Evolutionary conservation across 2,113 vertebrate species (phyloP), one percentile per base, ranked within the genome.

Genomic region (Ovis canadensis): DNA sequence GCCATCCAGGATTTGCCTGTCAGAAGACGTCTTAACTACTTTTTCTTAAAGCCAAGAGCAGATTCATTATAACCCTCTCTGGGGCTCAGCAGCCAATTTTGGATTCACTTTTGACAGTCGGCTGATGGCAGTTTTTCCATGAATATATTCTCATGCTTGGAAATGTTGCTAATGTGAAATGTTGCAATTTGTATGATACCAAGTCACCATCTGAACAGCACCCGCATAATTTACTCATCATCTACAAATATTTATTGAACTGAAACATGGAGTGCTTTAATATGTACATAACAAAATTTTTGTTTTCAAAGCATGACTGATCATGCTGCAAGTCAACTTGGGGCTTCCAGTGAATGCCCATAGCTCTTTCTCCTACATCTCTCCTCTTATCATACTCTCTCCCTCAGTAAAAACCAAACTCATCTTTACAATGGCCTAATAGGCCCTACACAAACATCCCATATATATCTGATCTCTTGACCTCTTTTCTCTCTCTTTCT

Each of bases 231-330:
- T 91, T 78, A 77, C n/a, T 97, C 36, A 77, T 82, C 50, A 92
- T 71, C 78, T 54, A 85, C 81, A 97, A 96, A 90, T 92, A 92
- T 88, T 90, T 87, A 94, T n/a, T 97, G 90, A 90, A 96, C 64
- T 93, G 88, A 89, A 80, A 48, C 5, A 36, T 8, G 54, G 71
- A 94, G 27, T 67, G 19, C 57, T 87, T 93, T 87, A 94, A 36
- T 90, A 83, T 48, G n/a, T 10, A 64, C 52, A 83, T n/a, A 77
- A 45, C 84, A 90, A 36, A 81, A 7, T 87, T 83, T 90, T 83
- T 92, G 33, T 92, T 97, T 92, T 90, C 71, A 91, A 96, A 96
- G 90, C 67, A 40, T 13, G 67, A 74, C 40, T 85, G 36, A 55
- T 87, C 54, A 4, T 55, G 59, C 43, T 90, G 40, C 84, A 84